Evolutionary conservation across 2,113 vertebrate species (phyloP).

Genomic region (Lycocorax pyrrhopterus): DNA sequence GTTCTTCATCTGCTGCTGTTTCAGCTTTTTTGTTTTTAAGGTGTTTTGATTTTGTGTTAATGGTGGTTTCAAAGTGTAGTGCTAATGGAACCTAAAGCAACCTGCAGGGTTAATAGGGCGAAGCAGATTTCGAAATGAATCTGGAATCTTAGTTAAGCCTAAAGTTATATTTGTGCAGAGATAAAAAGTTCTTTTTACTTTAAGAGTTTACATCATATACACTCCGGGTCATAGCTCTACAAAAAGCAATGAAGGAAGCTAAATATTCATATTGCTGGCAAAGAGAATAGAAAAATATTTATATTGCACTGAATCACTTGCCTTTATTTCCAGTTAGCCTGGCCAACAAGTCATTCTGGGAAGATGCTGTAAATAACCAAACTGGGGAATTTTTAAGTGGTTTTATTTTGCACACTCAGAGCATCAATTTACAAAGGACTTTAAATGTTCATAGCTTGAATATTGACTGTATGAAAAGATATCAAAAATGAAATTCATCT

Average conservation of each 20-base stretch:
- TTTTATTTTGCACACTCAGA: background rate
- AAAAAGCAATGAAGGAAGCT: background rate
- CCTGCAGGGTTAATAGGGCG: background rate
- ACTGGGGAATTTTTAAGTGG: background rate
- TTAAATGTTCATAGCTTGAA: background rate
- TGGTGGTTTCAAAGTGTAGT: background rate
- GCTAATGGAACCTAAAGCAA: background rate
- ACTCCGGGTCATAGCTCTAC: background rate
- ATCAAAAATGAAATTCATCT: background rate
- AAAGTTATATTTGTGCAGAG: background rate
- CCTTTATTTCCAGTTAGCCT: background rate
- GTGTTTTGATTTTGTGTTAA: background rate
- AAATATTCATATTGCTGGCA: background rate
- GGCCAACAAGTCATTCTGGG: background rate
- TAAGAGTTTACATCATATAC: background rate
- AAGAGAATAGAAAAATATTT: background rate
- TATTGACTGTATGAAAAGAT: background rate
- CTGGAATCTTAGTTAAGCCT: background rate
- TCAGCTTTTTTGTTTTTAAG: background rate
- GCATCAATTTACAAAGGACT: background rate
- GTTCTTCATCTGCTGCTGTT: background rate
- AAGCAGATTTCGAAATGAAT: background rate
- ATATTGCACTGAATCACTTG: background rate
- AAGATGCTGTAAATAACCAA: background rate
- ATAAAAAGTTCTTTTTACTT: background rate